Base-by-base conservation (phyloP, 1,140 invertebrate species). In the Ceratoteleas bidentatus region DNA sequence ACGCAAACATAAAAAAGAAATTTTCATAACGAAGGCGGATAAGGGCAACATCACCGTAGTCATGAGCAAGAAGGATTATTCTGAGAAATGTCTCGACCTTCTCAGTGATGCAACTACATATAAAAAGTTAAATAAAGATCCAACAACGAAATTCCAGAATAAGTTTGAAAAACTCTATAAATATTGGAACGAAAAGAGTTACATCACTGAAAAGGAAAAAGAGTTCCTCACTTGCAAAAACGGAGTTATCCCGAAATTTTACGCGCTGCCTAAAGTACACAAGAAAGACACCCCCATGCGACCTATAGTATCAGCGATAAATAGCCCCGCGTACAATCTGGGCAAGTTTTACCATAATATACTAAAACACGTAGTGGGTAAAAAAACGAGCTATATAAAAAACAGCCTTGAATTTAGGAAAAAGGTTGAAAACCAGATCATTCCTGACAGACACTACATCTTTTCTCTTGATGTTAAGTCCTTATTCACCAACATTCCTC, bases 401-500 rank as follows among this genome's bases (percentile, higher is more conserved):
- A n/a, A 47, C n/a, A 47, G 43, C n/a, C 4, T 47, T 47, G 6
- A 6, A n/a, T 47, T 47, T 47, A 47, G n/a, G 43, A 47, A 47
- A 47, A 47, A 7, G n/a, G n/a, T 47, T 9, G 43, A 47, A 47
- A 47, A 47, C 11, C 6, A 9, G 3, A 4, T 9, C 6, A 47
- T 47, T n/a, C 43, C 43, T 9, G n/a, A 47, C n/a, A 47, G n/a
- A 9, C n/a, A 47, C 43, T 9, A n/a, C 7, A 7, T 47, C 3
- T 6, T 47, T 47, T 47, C 43, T 13, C n/a, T 47, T 9, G 43
- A 47, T 47, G 43, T 47, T 4, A 47, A 47, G n/a, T 47, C 43
- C 7, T 47, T 47, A 47, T 47, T 47, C 11, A 47, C 43, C 7
- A 47, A 47, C n/a, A 47, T 47, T 47, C 43, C 43, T 10, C n/a